A percentile compares a stretch with the other conserved stretches of the same genome.
Evolutionary conservation across 2,113 vertebrate genomes (phyloP).

Genomic region (Forbesichthys papilliferus): DNA sequence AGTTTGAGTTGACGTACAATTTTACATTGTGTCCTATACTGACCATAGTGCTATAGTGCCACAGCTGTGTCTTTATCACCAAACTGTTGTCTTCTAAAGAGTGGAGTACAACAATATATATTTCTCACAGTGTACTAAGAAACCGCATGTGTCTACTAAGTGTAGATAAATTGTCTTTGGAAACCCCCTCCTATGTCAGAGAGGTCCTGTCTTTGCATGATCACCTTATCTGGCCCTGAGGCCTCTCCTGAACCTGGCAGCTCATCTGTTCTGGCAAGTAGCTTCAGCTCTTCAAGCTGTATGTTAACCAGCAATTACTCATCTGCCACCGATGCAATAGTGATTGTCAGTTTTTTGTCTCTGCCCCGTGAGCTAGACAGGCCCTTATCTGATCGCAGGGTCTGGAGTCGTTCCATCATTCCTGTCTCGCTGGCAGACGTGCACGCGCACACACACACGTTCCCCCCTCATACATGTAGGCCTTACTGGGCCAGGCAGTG

Average conservation of each 20-base stretch:
- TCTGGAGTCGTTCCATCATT: slow-evolving; percentile 3
- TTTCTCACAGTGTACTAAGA: slow-evolving; percentile 19
- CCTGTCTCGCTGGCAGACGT: not conserved
- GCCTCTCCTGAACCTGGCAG: slow-evolving; percentile 50
- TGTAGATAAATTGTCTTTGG: slow-evolving; percentile 39
- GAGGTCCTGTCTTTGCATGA: slow-evolving; percentile 44
- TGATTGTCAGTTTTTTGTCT: slow-evolving; percentile 39
- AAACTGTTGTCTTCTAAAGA: slow-evolving; percentile 8
- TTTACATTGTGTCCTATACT: not conserved
- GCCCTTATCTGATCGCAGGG: slow-evolving; percentile 4
- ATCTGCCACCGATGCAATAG: slow-evolving; percentile 36
- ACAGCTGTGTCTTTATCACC: not conserved
- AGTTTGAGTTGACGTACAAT: not conserved
- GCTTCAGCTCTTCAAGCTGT: slow-evolving; percentile 30
- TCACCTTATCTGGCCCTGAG: slow-evolving; percentile 36
- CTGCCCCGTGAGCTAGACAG: slow-evolving; percentile 10
- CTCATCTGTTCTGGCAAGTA: slow-evolving; percentile 57
- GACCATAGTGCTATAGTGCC: no score
- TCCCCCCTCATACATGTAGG: not conserved
- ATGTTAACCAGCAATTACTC: slow-evolving; percentile 44
- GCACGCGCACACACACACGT: not conserved
- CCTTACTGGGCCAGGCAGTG: slow-evolving; percentile 2
- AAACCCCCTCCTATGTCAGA: slow-evolving; percentile 56
- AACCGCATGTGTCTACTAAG: slow-evolving; percentile 43
- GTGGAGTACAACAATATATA: slow-evolving; percentile 14